These are phyloP conservation scores for Trachemys scripta DNA, from an alignment of 2,113 vertebrate genomes.

Conservation along the genomic window DNA sequence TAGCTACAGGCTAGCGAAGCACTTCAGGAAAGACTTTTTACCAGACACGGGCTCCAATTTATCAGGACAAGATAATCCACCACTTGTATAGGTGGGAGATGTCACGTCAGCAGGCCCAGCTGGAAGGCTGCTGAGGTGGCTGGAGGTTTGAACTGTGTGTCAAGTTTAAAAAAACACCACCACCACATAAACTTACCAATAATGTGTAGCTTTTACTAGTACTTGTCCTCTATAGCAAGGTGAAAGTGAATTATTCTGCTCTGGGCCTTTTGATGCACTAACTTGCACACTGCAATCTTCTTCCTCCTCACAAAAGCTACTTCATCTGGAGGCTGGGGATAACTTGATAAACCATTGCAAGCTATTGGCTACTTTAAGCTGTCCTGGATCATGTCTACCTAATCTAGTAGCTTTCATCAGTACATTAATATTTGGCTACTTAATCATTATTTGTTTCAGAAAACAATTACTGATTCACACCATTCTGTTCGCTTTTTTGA, in stretches of 20 bases:
- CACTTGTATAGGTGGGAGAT: slow-evolving; percentile 83
- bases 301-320: slow-evolving; percentile 53
- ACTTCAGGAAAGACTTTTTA: slow-evolving; percentile 82
- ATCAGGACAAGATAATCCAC: slow-evolving; percentile 86
- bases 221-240: slow-evolving; percentile 81
- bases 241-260: slow-evolving; percentile 76
- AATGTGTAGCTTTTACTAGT: slow-evolving; percentile 73
- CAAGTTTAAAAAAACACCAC: slow-evolving; percentile 60
- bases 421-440: slow-evolving; percentile 18
- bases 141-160: slow-evolving; percentile 52
- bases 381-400: not conserved
- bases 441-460: slow-evolving; percentile 24
- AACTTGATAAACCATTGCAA: slow-evolving; percentile 31
- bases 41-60: slow-evolving; percentile 81
- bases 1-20: slow-evolving; percentile 67
- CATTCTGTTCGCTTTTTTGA: too few relatives aligned
- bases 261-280: slow-evolving; percentile 55
- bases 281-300: slow-evolving; percentile 45
- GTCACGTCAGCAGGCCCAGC: slow-evolving; percentile 78
- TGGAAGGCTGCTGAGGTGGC: slow-evolving; percentile 58
- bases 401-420: slow-evolving; percentile 35
- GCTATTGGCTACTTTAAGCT: not conserved
- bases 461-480: not conserved
- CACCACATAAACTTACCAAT: slow-evolving; percentile 60
- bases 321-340: slow-evolving; percentile 46